Conservation (phyloP, 37 sponge, comb jelly and placozoan genomes). For the Hormiphora californensis region DNA sequence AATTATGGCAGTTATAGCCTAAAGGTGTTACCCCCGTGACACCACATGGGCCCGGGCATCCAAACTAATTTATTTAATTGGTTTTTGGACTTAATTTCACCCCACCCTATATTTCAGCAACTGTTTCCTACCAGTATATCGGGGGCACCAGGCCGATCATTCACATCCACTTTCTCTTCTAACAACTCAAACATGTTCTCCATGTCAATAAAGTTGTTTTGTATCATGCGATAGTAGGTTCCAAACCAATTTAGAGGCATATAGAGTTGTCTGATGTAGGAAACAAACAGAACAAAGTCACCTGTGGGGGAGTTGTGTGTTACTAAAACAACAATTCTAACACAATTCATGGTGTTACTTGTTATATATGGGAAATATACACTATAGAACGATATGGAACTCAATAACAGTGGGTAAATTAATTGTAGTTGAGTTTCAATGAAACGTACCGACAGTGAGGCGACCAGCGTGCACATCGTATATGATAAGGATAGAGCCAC, state of each 20-base stretch:
- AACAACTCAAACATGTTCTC: conserved; percentile 99
- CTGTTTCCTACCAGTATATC: not conserved
- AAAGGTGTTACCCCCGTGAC: too few species aligned
- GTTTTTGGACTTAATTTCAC: too few species aligned
- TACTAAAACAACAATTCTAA: too few species aligned
- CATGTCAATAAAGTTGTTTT: conserved; percentile 97
- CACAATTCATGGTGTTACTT: too few species aligned
- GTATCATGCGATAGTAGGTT: conserved; percentile 88
- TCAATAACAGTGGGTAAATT: not conserved
- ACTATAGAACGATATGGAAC: too few species aligned
- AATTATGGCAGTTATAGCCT: too few species aligned
- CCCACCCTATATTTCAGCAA: not conserved
- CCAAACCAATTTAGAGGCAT: conserved; percentile 95
- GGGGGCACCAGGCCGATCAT: conserved; percentile 56
- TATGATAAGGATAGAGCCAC: conserved; percentile 67
- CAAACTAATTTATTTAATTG: too few species aligned
- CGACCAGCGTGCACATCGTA: conserved; percentile 32
- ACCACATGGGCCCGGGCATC: too few species aligned
- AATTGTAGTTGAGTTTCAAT: not conserved
- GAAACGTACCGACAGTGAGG: conserved; percentile 32
- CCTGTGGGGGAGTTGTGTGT: too few species aligned
- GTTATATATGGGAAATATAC: too few species aligned
- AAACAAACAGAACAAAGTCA: conserved; percentile 93
- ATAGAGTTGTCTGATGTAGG: conserved; percentile 94
- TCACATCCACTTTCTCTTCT: conserved; percentile 72